A percentile compares a stretch with the other conserved stretches of the same genome.
phyloP scores from a whole-genome alignment of 2,797 vertebrate genomes.

The Halcyon badia region DNA sequence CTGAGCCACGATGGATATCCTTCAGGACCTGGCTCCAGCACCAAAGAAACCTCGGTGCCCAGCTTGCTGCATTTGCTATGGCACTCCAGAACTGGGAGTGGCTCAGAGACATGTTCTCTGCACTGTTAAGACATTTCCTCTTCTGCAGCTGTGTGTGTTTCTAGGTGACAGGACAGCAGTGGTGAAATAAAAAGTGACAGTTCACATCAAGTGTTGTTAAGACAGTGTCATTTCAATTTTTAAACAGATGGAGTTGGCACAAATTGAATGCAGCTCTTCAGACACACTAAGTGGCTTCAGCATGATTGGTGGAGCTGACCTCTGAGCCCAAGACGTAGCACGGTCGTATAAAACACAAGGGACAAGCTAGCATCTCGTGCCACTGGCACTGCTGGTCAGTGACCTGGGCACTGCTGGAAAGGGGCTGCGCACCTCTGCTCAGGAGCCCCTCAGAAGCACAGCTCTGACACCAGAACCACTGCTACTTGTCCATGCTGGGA shows the following conservation, averaged over 20 bases:
- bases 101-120: not conserved
- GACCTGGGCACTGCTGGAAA: not conserved
- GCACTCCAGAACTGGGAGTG: not conserved
- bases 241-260: constrained; percentile 30
- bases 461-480: not conserved
- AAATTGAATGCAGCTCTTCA: not conserved
- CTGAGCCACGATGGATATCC: not conserved
- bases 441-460: not conserved
- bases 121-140: not conserved
- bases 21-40: not conserved
- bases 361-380: not conserved
- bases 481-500: not conserved
- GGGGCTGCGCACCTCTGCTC: not conserved
- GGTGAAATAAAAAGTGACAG: constrained; percentile 57
- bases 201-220: not conserved
- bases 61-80: not conserved
- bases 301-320: not conserved
- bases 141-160: not conserved
- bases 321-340: not conserved
- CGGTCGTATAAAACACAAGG: not conserved
- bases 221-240: constrained; percentile 18
- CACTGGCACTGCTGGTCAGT: rapidly evolving
- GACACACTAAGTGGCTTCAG: not conserved
- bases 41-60: not conserved
- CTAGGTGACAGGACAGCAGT: not conserved